Evolutionary conservation across 2,888 invertebrate species (phyloP).

Genomic region (Hyalella azteca): DNA sequence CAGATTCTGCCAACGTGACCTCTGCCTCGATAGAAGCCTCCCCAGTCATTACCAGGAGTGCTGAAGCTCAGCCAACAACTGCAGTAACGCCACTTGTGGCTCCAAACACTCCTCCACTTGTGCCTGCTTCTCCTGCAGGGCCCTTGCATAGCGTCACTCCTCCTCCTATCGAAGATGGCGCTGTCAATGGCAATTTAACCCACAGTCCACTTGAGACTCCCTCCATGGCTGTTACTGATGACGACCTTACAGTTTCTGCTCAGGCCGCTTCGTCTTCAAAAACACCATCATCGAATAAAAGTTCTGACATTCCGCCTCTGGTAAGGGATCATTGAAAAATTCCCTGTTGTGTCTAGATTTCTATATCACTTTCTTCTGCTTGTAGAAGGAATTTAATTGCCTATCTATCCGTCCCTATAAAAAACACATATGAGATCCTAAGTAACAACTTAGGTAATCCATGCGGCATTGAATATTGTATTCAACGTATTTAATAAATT

Average conservation of each 20-base stretch:
- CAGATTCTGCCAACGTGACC: neutral
- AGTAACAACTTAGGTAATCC: too few species aligned
- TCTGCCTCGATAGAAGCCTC: neutral
- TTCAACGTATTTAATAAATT: too few species aligned
- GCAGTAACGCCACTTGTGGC: neutral
- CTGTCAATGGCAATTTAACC: neutral
- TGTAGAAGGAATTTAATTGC: too few species aligned
- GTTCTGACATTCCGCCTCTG: neutral
- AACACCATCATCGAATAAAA: neutral
- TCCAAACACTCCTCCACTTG: constrained; percentile 4
- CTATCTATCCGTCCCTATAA: too few species aligned
- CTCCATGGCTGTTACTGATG: neutral
- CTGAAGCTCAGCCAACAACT: neutral
- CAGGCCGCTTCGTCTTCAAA: neutral
- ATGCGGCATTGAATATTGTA: too few species aligned
- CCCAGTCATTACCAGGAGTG: neutral
- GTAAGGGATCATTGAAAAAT: too few species aligned
- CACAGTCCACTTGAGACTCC: neutral
- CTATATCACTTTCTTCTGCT: too few species aligned
- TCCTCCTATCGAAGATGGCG: neutral
- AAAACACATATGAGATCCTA: too few species aligned
- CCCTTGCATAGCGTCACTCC: constrained; percentile 5
- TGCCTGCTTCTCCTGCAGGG: neutral
- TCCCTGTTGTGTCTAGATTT: too few species aligned
- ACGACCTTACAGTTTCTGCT: neutral